phyloP scores from a whole-genome alignment of 2,888 invertebrate species.

The Neelides folsomi region DNA sequence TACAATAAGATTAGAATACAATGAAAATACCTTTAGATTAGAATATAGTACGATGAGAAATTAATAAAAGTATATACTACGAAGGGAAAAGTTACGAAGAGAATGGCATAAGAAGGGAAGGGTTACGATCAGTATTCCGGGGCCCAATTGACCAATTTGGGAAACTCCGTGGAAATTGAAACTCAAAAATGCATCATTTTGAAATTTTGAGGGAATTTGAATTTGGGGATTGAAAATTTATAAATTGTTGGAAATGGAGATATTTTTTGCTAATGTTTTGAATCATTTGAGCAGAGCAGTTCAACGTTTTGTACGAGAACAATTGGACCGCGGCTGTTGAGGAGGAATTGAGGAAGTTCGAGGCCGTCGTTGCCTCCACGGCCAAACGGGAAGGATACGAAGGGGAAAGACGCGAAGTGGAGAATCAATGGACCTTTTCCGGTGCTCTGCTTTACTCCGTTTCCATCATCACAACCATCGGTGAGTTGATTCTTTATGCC shows the following conservation, averaged over 20 bases:
- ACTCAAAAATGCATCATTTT: too few species aligned
- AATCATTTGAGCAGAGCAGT: conserved; percentile 47
- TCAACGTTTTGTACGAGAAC: conserved; percentile 67
- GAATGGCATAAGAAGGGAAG: too few species aligned
- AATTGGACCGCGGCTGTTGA: conserved; percentile 73
- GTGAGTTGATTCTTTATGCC: conserved; percentile 45
- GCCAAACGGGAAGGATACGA: conserved; percentile 45
- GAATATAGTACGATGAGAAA: too few species aligned
- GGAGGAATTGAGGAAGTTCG: conserved; percentile 62
- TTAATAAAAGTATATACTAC: too few species aligned
- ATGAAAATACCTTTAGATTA: too few species aligned
- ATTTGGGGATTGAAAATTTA: neutral
- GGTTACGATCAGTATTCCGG: too few species aligned
- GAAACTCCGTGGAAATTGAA: too few species aligned
- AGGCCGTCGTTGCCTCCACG: conserved; percentile 62
- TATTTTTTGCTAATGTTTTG: conserved; percentile 17
- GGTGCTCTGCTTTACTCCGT: conserved; percentile 72
- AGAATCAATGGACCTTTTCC: conserved; percentile 51
- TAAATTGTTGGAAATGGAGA: neutral
- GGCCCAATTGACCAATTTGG: too few species aligned
- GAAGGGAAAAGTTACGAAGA: too few species aligned
- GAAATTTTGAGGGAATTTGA: too few species aligned
- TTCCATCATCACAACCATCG: conserved; percentile 77
- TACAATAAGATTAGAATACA: too few species aligned
- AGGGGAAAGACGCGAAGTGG: conserved; percentile 31